These are phyloP conservation scores for Cettia cetti DNA, from an alignment of 2,113 vertebrate species.

Conservation along the genomic window DNA sequence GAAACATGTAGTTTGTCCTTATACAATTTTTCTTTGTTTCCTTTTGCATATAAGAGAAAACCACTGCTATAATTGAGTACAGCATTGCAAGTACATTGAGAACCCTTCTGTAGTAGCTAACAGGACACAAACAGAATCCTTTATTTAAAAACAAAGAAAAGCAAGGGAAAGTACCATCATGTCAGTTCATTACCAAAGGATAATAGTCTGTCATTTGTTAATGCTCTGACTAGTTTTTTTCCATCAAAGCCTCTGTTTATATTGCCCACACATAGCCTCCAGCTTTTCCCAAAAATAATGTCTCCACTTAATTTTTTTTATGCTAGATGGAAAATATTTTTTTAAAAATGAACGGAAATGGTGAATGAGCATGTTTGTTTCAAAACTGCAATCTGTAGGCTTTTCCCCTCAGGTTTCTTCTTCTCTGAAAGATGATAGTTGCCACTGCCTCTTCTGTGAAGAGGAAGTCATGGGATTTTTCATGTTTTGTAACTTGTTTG, in stretches of 20 bases:
- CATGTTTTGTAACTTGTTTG: background rate
- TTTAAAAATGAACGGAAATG: background rate
- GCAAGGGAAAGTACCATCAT: background rate
- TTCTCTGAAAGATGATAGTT: background rate
- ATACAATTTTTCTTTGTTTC: background rate
- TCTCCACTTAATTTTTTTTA: background rate
- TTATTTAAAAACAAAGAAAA: conserved; percentile 15
- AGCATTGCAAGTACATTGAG: background rate
- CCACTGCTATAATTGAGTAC: background rate
- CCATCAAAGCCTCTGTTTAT: background rate
- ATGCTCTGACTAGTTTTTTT: background rate
- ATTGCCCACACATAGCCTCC: background rate
- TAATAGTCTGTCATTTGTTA: conserved; percentile 17
- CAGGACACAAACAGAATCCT: background rate
- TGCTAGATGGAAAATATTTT: background rate
- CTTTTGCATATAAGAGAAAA: background rate
- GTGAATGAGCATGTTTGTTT: conserved; percentile 7
- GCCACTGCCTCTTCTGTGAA: background rate
- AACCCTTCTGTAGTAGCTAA: background rate
- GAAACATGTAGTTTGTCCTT: background rate
- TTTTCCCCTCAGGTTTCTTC: background rate
- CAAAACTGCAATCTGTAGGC: background rate
- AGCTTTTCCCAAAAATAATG: conserved; percentile 24
- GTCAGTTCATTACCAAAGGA: background rate
- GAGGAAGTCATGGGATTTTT: conserved; percentile 3